A percentile compares a stretch with the other conserved stretches of the same genome.
phyloP scores from a whole-genome alignment of 1,140 invertebrate genomes.

The Meloidogyne floridensis region DNA sequence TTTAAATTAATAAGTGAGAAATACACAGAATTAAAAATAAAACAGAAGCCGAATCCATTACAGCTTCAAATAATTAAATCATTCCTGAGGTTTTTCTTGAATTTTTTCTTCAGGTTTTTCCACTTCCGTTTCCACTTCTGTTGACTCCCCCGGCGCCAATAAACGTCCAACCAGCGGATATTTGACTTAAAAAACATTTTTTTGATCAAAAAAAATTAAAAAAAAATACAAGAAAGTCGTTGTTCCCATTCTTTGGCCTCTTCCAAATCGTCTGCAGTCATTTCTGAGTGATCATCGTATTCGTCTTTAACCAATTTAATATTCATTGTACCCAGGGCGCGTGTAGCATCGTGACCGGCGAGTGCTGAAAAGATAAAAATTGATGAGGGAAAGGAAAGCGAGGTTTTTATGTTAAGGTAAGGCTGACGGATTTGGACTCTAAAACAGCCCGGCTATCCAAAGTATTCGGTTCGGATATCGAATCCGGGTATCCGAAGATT shows the following conservation, averaged over 20 bases:
- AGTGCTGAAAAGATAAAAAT: conserved; percentile 14
- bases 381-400: no score
- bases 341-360: conserved; percentile 54
- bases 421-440: neutral
- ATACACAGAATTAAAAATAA: no score
- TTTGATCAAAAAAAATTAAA: neutral
- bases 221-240: conserved; percentile 31
- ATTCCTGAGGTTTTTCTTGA: no score
- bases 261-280: conserved; percentile 40
- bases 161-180: conserved; percentile 49
- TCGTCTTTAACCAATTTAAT: conserved; percentile 47
- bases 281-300: conserved; percentile 44
- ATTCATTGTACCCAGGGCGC: conserved; percentile 46
- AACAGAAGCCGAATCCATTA: no score
- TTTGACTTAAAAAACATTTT: conserved; percentile 39
- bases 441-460: neutral
- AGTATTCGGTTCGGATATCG: no score
- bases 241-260: conserved; percentile 54
- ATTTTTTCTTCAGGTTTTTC: neutral
- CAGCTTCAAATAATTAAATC: no score
- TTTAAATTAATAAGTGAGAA: no score
- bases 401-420: no score
- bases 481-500: no score
- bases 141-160: conserved; percentile 39
- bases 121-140: neutral